phyloP scores from a whole-genome alignment of 2,113 vertebrate species.

The Rutilus rutilus region DNA sequence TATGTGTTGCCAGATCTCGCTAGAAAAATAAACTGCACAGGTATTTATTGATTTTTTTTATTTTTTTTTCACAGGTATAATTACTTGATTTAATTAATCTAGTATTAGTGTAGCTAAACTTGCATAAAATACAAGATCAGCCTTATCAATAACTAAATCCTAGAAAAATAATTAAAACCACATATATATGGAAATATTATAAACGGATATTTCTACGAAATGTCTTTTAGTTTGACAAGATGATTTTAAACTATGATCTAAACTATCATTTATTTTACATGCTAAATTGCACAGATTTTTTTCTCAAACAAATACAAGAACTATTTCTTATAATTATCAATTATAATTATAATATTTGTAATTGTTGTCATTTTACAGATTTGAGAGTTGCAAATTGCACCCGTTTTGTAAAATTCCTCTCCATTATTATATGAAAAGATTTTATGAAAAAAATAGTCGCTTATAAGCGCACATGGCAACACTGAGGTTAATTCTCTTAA shows the following conservation, averaged over 20 bases:
- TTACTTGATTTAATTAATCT: background rate
- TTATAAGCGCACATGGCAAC: constrained; percentile 66
- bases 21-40: too few relatives aligned
- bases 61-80: too few relatives aligned
- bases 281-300: background rate
- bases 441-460: background rate
- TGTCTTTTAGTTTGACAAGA: background rate
- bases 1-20: background rate
- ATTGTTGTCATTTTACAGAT: background rate
- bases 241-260: background rate
- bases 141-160: background rate
- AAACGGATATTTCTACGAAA: background rate
- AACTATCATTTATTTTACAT: background rate
- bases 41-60: too few relatives aligned
- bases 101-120: background rate
- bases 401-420: background rate
- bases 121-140: background rate
- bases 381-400: background rate
- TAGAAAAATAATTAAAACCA: background rate
- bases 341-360: too few relatives aligned
- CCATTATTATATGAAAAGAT: background rate
- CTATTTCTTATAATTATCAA: background rate
- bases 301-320: background rate
- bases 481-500: constrained; percentile 70
- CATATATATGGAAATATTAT: background rate